These are phyloP conservation scores for Leptopilina myrica DNA, from an alignment of 2,888 invertebrate species.

Conservation along the genomic window DNA sequence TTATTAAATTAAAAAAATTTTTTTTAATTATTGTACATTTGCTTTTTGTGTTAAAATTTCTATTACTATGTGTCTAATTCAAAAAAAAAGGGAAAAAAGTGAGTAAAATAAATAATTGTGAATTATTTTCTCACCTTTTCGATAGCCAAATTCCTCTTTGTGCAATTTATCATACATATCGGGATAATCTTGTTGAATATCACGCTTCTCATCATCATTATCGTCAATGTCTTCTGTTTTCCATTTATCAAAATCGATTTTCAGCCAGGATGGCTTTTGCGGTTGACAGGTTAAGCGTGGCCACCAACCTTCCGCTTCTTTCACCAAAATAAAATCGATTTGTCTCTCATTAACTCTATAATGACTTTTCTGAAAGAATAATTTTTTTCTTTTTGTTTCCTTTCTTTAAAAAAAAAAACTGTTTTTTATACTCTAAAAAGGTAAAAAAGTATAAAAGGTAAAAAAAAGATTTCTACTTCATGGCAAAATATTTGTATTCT, in stretches of 20 bases:
- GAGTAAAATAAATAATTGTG: not conserved
- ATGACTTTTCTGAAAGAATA: conserved; percentile 76
- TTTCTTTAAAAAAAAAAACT: not conserved
- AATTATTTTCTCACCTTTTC: conserved; percentile 80
- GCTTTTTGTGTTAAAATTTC: not conserved
- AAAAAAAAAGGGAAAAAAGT: too few species aligned
- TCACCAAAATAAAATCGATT: conserved; percentile 86
- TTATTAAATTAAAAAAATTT: not conserved
- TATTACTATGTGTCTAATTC: not conserved
- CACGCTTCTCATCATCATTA: conserved; percentile 81
- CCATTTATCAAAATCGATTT: conserved; percentile 96
- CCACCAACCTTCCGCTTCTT: conserved; percentile 87
- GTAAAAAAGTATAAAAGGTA: not conserved
- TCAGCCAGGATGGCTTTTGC: conserved; percentile 93
- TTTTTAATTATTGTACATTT: conserved; percentile 35
- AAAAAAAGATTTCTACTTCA: too few species aligned
- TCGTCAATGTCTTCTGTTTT: conserved; percentile 86
- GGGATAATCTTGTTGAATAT: conserved; percentile 88
- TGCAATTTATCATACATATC: conserved; percentile 85
- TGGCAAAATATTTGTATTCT: too few species aligned
- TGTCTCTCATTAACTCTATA: conserved; percentile 85
- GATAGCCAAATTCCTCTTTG: conserved; percentile 87
- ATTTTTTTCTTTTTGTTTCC: too few species aligned
- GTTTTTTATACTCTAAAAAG: too few species aligned
- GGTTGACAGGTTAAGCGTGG: conserved; percentile 88